Percentiles rank a stretch among this genome's conserved stretches.
phyloP scores from a whole-genome alignment of 1,140 invertebrate species.

The Homarus americanus region DNA sequence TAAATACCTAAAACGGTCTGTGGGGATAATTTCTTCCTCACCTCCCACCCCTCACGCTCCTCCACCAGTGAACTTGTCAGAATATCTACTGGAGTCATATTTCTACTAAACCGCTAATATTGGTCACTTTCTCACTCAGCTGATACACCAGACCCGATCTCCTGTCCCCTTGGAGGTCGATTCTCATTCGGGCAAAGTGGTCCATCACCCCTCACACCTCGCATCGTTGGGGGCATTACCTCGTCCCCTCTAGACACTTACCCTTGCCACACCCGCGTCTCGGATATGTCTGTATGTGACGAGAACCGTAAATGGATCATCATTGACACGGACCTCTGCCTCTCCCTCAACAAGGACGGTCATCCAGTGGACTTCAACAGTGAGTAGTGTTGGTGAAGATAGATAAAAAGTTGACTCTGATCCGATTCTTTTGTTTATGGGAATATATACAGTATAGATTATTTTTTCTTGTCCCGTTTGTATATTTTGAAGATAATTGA shows the following conservation, averaged over 20 bases:
- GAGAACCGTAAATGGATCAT: slow-evolving; percentile 80
- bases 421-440: too few species aligned
- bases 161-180: slow-evolving; percentile 63
- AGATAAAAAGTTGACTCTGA: too few species aligned
- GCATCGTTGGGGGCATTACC: slow-evolving; percentile 81
- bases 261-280: slow-evolving; percentile 79
- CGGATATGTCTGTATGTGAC: slow-evolving; percentile 80
- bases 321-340: slow-evolving; percentile 82
- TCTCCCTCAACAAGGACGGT: slow-evolving; percentile 81
- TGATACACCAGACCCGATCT: slow-evolving; percentile 92
- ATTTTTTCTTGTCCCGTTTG: too few species aligned
- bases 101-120: too few species aligned
- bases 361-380: slow-evolving; percentile 80
- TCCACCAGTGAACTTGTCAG: too few species aligned
- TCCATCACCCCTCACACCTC: slow-evolving; percentile 86
- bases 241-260: slow-evolving; percentile 80
- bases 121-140: slow-evolving; percentile 79
- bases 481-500: too few species aligned
- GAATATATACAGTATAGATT: too few species aligned
- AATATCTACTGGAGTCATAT: too few species aligned
- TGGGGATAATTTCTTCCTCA: too few species aligned
- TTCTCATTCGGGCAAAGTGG: slow-evolving; percentile 94
- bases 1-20: too few species aligned
- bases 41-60: too few species aligned
- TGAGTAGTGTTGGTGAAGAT: too few species aligned